A percentile compares a stretch with the other conserved stretches of the same genome.
Conservation (phyloP, 2,888 invertebrate species). For the Sclerodermus sp. region DNA sequence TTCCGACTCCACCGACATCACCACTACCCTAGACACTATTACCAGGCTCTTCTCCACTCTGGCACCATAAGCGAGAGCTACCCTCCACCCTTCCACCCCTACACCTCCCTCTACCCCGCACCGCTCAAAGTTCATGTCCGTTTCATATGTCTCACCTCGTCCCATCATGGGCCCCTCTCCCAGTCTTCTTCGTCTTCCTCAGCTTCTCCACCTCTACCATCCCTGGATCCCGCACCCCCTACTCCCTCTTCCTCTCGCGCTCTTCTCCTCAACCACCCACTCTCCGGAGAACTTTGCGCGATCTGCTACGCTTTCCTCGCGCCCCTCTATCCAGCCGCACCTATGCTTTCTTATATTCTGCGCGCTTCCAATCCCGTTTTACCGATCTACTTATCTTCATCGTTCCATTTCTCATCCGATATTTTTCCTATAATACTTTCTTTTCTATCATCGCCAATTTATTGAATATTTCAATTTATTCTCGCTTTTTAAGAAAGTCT, state of each 20-base stretch:
- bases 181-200: slow-evolving; percentile 28
- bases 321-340: too few species aligned
- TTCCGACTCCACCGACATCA: not conserved
- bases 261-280: slow-evolving; percentile 7
- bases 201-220: too few species aligned
- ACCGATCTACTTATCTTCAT: too few species aligned
- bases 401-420: too few species aligned
- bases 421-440: too few species aligned
- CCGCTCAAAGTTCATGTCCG: slow-evolving; percentile 48
- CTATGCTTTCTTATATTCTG: too few species aligned
- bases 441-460: too few species aligned
- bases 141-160: slow-evolving; percentile 48
- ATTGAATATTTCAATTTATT: too few species aligned
- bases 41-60: not conserved
- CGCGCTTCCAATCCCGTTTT: too few species aligned
- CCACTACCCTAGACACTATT: not conserved
- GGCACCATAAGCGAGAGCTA: not conserved
- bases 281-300: too few species aligned
- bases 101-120: slow-evolving; percentile 26
- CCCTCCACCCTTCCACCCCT: not conserved
- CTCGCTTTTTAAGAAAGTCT: too few species aligned
- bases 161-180: slow-evolving; percentile 31
- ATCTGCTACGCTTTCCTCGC: too few species aligned
- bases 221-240: slow-evolving; percentile 1
- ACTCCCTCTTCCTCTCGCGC: not conserved